Evolutionary conservation across 2,797 vertebrate species (phyloP), one percentile per base, ranked within the genome.

Genomic region (Morus bassanus): DNA sequence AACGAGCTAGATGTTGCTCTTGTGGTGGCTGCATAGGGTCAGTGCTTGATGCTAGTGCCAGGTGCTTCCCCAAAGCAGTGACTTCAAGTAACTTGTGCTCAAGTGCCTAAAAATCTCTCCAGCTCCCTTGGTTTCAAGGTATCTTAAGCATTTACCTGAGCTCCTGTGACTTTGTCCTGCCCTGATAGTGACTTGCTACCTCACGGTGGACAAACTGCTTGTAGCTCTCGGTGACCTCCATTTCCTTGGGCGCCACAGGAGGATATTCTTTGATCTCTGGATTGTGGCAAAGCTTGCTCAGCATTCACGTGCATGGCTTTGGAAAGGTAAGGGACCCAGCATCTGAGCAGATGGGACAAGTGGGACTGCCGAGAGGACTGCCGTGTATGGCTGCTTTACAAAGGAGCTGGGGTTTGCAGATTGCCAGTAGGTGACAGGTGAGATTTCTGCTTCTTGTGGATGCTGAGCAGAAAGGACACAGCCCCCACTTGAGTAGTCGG

Each of bases 1-100:
- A 93, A 97, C 15, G 70, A 93, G 94, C 50, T 73, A 35, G 67
- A 92, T 76, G 56, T 25, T 81, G 81, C 76, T 79, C 61, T 70
- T 6, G 13, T 61, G 79, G 73, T 88, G 89, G 61, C 93, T 93
- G 78, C 23, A 0, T 2, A 41, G 86, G 96, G 94, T 78, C 88
- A 37, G 70, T n/a, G 80, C 95, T 85, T 6, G 59, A 50, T 96
- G 84, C 78, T 31, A 11, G 33, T 22, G 51, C 86, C 72, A 90
- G 80, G 65, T 33, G 50, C 88, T 81, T 86, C 87, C 85, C 50
- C 73, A 25, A 15, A 50, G 50, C 84, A 13, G 35, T 8, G 72
- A n/a, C 60, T 95, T 63, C 41, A n/a, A 12, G 39, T 12, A 18
- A 50, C 19, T 54, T 18, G 59, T 21, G 84, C 70, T 78, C 43